A percentile compares a stretch with the other conserved stretches of the same genome.
Evolutionary conservation across 2,113 vertebrate species (phyloP).

Genomic region (Capra hircus): DNA sequence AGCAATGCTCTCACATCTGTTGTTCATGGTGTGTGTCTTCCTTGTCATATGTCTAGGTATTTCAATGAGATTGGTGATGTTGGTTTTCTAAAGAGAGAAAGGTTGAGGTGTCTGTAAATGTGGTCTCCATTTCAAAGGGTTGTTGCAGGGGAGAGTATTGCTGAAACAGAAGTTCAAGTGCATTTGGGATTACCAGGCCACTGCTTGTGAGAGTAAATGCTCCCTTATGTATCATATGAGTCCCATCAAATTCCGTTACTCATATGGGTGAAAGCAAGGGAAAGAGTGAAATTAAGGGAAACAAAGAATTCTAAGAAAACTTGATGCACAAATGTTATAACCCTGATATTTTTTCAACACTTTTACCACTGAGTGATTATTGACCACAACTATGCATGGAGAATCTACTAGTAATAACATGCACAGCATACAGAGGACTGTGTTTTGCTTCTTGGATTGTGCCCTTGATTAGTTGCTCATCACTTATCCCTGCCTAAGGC

Average conservation of each 20-base stretch:
- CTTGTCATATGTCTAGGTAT: neutral
- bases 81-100: neutral
- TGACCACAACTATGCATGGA: neutral
- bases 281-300: neutral
- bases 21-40: neutral
- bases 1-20: neutral
- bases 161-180: neutral
- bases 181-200: neutral
- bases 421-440: neutral
- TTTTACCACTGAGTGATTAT: neutral
- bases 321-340: neutral
- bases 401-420: neutral
- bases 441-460: slow-evolving; percentile 36
- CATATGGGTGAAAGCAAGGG: neutral
- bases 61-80: neutral
- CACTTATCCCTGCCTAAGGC: neutral
- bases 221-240: too few relatives aligned
- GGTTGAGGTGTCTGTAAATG: neutral
- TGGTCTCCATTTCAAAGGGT: neutral
- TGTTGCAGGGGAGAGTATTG: neutral
- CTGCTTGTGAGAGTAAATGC: neutral
- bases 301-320: neutral
- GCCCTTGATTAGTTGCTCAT: neutral
- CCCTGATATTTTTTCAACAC: neutral
- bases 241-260: neutral